Evolutionary conservation across 2,888 invertebrate genomes (phyloP), one percentile per base, ranked within the genome.

Genomic region (Caenorhabditis sinica): DNA sequence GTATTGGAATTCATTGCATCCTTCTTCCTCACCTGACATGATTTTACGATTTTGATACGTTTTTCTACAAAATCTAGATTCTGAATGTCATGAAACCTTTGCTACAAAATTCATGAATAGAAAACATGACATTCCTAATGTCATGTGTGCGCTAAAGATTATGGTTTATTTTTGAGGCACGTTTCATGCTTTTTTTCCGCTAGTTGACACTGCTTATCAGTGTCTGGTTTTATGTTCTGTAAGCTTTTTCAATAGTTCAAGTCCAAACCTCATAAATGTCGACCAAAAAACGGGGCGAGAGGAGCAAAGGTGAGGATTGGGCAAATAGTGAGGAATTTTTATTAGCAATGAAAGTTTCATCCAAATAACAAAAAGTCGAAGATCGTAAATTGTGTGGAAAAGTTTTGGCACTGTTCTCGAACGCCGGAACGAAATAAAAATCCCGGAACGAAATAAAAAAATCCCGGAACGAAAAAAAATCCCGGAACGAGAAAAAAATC

Each of bases 101-200:
- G 8, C 13, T 40, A 43, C 23, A 74, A 2, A 45, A 63, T 58
- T 20, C 25, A 43, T 23, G 36, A 61, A 53, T 71, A 74, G n/a
- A 76, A 76, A 76, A 58, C 76, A 61, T 61, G 61, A 61, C 75
- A 65, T 65, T 56, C 40, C 30, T 28, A 74, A 74, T 74, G 68
- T 76, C 76, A 61, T 51, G 60, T 76, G 68, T 45, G 51, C 20
- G 36, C 56, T 49, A 23, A 68, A 45, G 45, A 68, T 68, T 68
- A 76, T 49, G 66, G 56, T 76, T 75, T 58, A 66, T 65, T 66
- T 66, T 36, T 2, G 17, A 33, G 51, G n/a, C 51, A 30, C 51
- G 28, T 51, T 68, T 68, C 17, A 28, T 51, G 66, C 30, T 66
- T 51, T 49, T 40, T 11, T n/a, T n/a, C 43, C 40, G 68, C 33